A percentile compares a stretch with the other conserved stretches of the same genome.
Evolutionary conservation across 2,113 vertebrate genomes (phyloP).

Genomic region (Lagenorhynchus albirostris): DNA sequence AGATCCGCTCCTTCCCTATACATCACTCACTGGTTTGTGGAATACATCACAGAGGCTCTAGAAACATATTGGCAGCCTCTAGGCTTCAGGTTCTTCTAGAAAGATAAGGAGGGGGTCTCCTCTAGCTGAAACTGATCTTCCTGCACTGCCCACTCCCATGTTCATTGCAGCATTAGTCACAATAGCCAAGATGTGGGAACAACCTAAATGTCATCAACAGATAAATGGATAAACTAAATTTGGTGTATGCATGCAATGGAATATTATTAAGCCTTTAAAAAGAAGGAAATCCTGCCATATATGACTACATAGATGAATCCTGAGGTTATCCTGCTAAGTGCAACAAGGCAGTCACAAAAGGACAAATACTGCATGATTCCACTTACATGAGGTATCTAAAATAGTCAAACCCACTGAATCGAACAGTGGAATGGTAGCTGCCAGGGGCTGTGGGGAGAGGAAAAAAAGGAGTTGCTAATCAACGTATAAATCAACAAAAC

Average conservation of each 20-base stretch:
- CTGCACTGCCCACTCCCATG: accelerated
- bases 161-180: background rate
- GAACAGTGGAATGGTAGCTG: background rate
- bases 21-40: background rate
- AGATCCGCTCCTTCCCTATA: background rate
- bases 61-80: background rate
- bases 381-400: background rate
- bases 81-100: background rate
- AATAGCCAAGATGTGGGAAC: background rate
- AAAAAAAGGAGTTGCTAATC: background rate
- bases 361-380: background rate
- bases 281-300: background rate
- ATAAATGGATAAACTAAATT: background rate
- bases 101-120: background rate
- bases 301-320: background rate
- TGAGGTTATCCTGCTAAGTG: background rate
- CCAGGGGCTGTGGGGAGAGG: background rate
- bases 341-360: background rate
- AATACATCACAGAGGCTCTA: background rate
- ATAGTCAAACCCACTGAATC: background rate
- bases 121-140: background rate
- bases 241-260: background rate
- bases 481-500: background rate
- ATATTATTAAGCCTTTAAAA: background rate
- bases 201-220: background rate